These are phyloP conservation scores for Apteryx owenii DNA, from an alignment of 2,113 vertebrate species.

Conservation along the genomic window DNA sequence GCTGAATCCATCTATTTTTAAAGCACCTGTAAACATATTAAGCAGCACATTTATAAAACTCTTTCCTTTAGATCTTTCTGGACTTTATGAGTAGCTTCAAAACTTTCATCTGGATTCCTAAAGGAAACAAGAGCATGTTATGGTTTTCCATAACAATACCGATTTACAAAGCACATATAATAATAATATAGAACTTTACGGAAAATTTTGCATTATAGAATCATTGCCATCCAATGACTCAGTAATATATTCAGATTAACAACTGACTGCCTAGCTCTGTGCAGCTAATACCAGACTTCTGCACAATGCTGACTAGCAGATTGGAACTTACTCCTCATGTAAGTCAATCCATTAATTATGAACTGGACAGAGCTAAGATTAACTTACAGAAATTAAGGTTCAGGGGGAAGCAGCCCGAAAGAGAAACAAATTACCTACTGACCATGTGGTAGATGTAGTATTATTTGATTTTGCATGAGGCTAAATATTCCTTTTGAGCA, in stretches of 20 bases:
- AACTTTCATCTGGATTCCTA: background rate
- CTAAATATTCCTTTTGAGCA: background rate
- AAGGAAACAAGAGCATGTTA: background rate
- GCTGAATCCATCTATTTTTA: background rate
- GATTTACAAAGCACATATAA: background rate
- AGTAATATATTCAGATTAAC: background rate
- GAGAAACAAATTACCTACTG: background rate
- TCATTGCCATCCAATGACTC: background rate
- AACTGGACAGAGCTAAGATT: background rate
- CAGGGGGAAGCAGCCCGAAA: background rate
- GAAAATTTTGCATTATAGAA: background rate
- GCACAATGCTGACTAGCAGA: background rate
- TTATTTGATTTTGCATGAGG: background rate
- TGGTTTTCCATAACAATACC: background rate
- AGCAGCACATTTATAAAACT: background rate
- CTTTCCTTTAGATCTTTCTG: background rate
- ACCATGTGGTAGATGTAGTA: fast-evolving
- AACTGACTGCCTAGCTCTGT: background rate
- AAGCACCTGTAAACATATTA: background rate
- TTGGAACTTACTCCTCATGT: background rate
- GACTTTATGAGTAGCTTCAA: background rate
- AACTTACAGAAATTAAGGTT: background rate
- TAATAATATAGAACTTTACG: background rate
- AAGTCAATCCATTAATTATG: background rate
- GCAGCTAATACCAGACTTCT: background rate